These are phyloP conservation scores for Drosophila triauraria DNA, from an alignment of 1,140 invertebrate genomes.

Conservation along the genomic window DNA sequence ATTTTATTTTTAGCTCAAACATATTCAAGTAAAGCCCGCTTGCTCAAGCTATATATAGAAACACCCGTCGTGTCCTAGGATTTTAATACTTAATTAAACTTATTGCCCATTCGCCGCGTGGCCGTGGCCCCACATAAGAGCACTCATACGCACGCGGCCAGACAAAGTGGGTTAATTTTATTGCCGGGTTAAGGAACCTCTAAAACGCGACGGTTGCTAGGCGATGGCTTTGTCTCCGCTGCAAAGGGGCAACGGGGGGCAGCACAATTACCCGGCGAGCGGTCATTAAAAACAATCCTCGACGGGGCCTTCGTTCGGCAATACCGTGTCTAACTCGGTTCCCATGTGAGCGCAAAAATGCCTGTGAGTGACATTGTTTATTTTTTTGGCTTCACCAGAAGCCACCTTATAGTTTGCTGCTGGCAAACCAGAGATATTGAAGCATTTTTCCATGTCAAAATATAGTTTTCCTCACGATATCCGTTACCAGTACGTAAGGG, in stretches of 20 bases:
- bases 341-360: constrained; percentile 25
- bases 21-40: neutral
- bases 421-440: neutral
- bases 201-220: constrained; percentile 51
- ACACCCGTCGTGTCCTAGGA: neutral
- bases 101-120: constrained; percentile 52
- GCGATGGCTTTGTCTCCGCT: constrained; percentile 39
- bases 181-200: constrained; percentile 59
- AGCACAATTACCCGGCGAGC: constrained; percentile 58
- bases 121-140: constrained; percentile 15
- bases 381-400: constrained; percentile 23
- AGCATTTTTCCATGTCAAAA: neutral
- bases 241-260: neutral
- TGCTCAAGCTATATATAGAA: neutral
- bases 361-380: constrained; percentile 35
- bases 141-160: constrained; percentile 8
- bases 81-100: constrained; percentile 67
- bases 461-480: constrained; percentile 1
- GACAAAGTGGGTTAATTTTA: constrained; percentile 63
- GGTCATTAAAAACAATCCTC: constrained; percentile 62
- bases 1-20: neutral
- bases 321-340: constrained; percentile 14
- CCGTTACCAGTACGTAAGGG: neutral
- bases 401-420: neutral
- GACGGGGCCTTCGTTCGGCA: constrained; percentile 35